These are phyloP conservation scores for Bergia sp. DNA, from an alignment of 92 coral and sea anemone species.

Conservation along the genomic window DNA sequence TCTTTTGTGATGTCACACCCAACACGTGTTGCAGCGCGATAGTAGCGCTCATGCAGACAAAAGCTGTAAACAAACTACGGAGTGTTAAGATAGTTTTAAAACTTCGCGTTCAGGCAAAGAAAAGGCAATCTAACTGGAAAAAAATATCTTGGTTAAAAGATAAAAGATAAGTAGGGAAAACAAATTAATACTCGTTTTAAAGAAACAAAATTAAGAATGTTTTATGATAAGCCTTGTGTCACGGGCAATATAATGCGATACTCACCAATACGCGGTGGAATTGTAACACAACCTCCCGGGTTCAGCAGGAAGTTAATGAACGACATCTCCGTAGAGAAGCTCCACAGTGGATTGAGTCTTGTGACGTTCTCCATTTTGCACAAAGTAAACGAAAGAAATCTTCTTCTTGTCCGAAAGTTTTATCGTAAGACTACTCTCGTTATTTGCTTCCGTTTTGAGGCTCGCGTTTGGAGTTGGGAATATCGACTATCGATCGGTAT, in stretches of 20 bases:
- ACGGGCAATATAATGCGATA: background rate
- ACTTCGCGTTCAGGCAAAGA: background rate
- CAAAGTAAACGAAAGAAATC: background rate
- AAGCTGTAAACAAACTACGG: background rate
- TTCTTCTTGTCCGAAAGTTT: background rate
- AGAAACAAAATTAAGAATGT: too few species aligned
- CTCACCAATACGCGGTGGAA: background rate
- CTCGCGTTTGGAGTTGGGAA: background rate
- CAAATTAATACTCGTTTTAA: background rate
- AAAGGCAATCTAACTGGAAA: background rate
- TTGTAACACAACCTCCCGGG: background rate
- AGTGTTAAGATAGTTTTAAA: background rate
- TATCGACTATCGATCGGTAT: background rate
- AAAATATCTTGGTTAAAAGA: background rate
- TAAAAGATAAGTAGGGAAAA: background rate
- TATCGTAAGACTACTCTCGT: background rate
- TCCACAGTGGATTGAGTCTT: conserved; percentile 7
- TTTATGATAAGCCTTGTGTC: too few species aligned
- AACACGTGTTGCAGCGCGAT: background rate
- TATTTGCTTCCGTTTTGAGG: background rate
- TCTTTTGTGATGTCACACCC: background rate
- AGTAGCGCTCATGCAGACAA: background rate
- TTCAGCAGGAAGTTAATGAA: conserved; percentile 13
- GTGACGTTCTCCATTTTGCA: conserved; percentile 20
- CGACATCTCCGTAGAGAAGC: background rate